Percentiles rank a stretch among this genome's conserved stretches.
These are phyloP conservation scores for Lophura nycthemera DNA, from an alignment of 2,113 vertebrate species.

Conservation along the genomic window DNA sequence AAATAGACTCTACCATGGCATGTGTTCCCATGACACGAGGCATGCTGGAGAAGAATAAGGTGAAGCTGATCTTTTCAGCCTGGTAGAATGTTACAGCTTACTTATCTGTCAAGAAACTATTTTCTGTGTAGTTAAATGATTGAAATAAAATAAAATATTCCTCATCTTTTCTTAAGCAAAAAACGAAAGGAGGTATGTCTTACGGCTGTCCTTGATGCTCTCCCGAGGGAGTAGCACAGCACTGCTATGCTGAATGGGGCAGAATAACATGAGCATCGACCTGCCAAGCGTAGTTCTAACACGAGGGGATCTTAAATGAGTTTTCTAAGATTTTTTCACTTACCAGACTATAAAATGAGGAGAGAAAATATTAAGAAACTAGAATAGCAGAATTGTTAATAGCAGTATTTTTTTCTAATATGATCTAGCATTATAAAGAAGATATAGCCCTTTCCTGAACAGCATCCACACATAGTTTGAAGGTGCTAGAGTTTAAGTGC, in stretches of 20 bases:
- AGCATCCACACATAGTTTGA: background rate
- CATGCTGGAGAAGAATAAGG: background rate
- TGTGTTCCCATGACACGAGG: constrained; percentile 44
- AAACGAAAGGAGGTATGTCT: background rate
- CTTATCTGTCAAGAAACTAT: constrained; percentile 64
- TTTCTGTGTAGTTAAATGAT: constrained; percentile 65
- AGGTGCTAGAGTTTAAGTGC: background rate
- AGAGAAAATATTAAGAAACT: background rate
- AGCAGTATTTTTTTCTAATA: background rate
- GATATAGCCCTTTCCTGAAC: background rate
- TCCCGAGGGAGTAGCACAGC: background rate
- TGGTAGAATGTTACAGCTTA: constrained; percentile 50
- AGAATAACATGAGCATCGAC: background rate
- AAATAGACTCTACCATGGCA: background rate
- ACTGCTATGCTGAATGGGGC: background rate
- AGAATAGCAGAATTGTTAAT: background rate
- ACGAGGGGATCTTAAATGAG: background rate
- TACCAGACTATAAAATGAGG: background rate
- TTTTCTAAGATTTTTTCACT: background rate
- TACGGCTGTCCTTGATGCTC: constrained; percentile 28
- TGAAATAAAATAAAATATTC: constrained; percentile 63
- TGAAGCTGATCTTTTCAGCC: constrained; percentile 60
- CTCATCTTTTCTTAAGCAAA: constrained; percentile 32
- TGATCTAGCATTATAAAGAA: background rate
- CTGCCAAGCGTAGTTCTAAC: background rate